phyloP scores from a whole-genome alignment of 1,140 invertebrate species.

The Adoxophyes honmai region DNA sequence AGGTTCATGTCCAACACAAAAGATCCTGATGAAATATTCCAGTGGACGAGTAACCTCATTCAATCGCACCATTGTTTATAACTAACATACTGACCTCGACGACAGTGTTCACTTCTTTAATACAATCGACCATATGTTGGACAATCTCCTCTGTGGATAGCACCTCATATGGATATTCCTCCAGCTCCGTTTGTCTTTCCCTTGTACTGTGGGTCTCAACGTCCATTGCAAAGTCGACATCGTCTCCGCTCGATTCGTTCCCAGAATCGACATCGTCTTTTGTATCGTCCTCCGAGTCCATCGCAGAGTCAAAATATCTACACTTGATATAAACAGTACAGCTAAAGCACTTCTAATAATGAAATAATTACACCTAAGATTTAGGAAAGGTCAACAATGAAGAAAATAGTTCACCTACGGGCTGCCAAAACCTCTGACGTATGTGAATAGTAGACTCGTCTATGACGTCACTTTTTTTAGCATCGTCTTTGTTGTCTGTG shows the following conservation, averaged over 20 bases:
- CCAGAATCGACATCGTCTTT: conserved; percentile 93
- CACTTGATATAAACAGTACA: conserved; percentile 56
- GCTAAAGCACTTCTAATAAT: conserved; percentile 64
- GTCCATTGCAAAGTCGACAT: conserved; percentile 94
- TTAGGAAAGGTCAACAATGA: conserved; percentile 78
- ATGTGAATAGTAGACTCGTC: conserved; percentile 41
- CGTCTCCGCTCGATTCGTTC: conserved; percentile 94
- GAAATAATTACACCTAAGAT: conserved; percentile 77
- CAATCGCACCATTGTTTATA: conserved; percentile 65
- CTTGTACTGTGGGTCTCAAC: conserved; percentile 87
- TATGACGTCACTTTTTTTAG: conserved; percentile 28
- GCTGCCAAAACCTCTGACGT: conserved; percentile 76
- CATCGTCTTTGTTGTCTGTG: conserved; percentile 21
- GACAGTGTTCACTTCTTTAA: conserved; percentile 95
- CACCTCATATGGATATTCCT: conserved; percentile 96
- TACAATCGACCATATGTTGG: conserved; percentile 97
- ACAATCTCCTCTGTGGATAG: conserved; percentile 97
- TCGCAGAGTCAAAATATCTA: conserved; percentile 71
- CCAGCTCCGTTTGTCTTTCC: conserved; percentile 87
- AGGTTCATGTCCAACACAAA: conserved; percentile 24
- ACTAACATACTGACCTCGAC: conserved; percentile 84
- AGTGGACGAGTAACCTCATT: conserved; percentile 68
- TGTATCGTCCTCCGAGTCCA: conserved; percentile 95
- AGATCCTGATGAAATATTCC: conserved; percentile 37
- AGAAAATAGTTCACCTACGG: conserved; percentile 77